Base-by-base conservation (phyloP, 2,113 vertebrate genomes). In the Coregonus clupeaformis region DNA sequence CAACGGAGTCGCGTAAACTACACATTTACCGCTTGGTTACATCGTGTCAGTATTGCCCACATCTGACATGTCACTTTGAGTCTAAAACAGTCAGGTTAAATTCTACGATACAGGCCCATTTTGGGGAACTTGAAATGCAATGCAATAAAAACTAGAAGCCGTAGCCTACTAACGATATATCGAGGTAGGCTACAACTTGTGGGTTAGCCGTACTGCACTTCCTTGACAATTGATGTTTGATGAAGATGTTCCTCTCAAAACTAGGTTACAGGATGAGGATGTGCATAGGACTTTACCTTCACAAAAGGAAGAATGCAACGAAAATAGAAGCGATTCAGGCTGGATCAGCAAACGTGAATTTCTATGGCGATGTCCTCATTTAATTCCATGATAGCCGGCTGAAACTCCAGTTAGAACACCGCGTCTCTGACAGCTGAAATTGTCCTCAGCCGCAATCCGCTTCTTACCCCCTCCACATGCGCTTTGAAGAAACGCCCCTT, bases 321-420 rank as follows among this genome's bases (percentile, higher is more conserved):
- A 76, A 76, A 45, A 42, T 72, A 74, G 62, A 67, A n/a, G 78
- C n/a, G 74, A 11, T 68, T 68, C 22, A 71, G 89, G 84, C 73
- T 80, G 82, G 84, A 83, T 93, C 90, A 94, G 82, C 81, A 75
- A 70, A 18, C 81, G 82, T 88, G 85, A 71, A 85, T 80, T 82
- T 90, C 90, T 90, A 80, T 82, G 63, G 85, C 65, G 71, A 84
- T 83, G 73, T 87, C 85, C 84, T 82, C 76, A 76, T 85, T 81
- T 93, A 92, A 94, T 86, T 92, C 93, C 93, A 93, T 94, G 86
- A 76, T 80, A 82, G 88, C 90, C 89, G 86, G 87, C 88, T 89
- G 73, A 74, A 11, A 42, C 9, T 42, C 36, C 36, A 42, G 36
- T 42, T 7, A 36, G 36, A 67, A 82, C 83, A 85, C 89, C 52